These are phyloP conservation scores for Mesoligia furuncula DNA, from an alignment of 2,888 invertebrate species.

Conservation along the genomic window DNA sequence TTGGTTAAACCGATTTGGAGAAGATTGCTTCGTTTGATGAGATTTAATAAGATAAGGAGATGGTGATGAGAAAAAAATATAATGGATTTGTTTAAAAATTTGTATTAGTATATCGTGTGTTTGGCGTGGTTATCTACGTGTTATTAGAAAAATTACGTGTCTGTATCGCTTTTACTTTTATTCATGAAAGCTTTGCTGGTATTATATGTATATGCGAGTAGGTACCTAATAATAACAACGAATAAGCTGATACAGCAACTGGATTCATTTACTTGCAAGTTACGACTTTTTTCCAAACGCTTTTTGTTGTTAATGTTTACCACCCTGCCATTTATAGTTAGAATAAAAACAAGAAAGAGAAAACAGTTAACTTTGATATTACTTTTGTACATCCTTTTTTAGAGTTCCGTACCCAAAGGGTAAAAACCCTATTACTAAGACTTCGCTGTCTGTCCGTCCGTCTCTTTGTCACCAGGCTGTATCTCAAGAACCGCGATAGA, in stretches of 20 bases:
- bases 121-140: not conserved
- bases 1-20: conserved; percentile 51
- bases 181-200: not conserved
- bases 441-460: too few relatives aligned
- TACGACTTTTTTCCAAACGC: not conserved
- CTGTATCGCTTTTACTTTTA: not conserved
- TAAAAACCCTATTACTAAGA: too few relatives aligned
- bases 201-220: not conserved
- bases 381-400: not conserved
- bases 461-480: too few relatives aligned
- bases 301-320: not conserved
- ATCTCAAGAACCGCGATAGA: too few relatives aligned
- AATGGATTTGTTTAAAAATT: conserved; percentile 5
- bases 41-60: conserved; percentile 58
- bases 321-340: not conserved
- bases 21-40: conserved; percentile 56
- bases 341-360: not conserved
- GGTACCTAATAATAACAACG: not conserved
- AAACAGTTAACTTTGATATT: not conserved
- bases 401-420: too few relatives aligned
- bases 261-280: not conserved
- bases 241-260: not conserved
- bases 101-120: not conserved
- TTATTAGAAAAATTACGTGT: not conserved
- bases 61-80: conserved; percentile 23